Percentiles rank a stretch among this genome's conserved stretches.
Evolutionary conservation across 2,113 vertebrate genomes (phyloP).

Genomic region (Tylochromis polylepis): DNA sequence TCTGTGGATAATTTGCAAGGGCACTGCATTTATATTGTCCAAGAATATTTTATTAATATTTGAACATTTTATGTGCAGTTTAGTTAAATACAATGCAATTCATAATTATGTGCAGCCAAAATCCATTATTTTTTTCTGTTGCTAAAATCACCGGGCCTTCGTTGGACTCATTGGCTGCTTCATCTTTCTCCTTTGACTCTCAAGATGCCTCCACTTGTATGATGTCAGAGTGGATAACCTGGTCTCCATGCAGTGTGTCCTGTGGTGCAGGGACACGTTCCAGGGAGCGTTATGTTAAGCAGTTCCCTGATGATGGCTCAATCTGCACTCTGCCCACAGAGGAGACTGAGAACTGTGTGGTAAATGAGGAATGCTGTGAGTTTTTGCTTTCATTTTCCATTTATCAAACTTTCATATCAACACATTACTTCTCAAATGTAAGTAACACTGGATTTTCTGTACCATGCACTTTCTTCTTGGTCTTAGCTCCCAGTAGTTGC

Average conservation of each 20-base stretch:
- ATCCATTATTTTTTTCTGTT: not conserved
- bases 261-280: conserved; percentile 88
- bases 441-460: not conserved
- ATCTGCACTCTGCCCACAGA: conserved; percentile 89
- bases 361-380: conserved; percentile 96
- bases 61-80: not conserved
- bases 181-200: not conserved
- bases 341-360: conserved; percentile 88
- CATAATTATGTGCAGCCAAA: not conserved
- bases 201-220: conserved; percentile 93
- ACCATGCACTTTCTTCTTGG: not conserved
- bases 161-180: not conserved
- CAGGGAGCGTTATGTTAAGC: conserved; percentile 92
- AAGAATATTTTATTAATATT: not conserved
- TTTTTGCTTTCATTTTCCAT: not conserved
- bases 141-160: not conserved
- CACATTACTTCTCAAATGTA: not conserved
- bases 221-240: conserved; percentile 99
- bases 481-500: conserved; percentile 89
- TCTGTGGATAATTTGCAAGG: not conserved
- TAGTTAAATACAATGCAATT: not conserved
- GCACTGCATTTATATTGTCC: not conserved
- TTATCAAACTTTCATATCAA: not conserved
- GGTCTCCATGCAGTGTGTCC: conserved; percentile 91
- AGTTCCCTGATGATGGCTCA: conserved; percentile 94